Evolutionary conservation across 2,888 invertebrate species (phyloP).

Genomic region (Cheilosia vulpina): DNA sequence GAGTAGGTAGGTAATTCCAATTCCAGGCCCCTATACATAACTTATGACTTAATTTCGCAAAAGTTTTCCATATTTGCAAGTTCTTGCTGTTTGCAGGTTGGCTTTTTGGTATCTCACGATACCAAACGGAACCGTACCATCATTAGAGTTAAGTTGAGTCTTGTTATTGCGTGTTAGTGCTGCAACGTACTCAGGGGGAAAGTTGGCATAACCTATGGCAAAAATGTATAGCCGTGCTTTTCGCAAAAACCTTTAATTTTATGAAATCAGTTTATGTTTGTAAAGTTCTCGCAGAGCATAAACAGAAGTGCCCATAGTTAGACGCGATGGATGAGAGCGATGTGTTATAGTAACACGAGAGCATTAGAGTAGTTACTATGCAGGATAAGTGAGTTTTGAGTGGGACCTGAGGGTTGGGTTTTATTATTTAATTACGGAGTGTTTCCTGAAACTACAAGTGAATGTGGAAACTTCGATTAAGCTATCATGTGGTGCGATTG

Average conservation of each 20-base stretch:
- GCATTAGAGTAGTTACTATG: too few relatives aligned
- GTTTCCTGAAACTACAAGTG: too few relatives aligned
- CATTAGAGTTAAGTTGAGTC: constrained; percentile 17
- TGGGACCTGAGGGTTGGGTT: too few relatives aligned
- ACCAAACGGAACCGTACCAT: constrained; percentile 12
- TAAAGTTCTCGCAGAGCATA: neutral
- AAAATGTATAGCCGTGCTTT: constrained; percentile 19
- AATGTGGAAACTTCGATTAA: too few relatives aligned
- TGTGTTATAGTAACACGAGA: too few relatives aligned
- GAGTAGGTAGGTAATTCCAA: constrained; percentile 29
- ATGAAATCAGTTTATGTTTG: constrained; percentile 37
- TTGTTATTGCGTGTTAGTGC: constrained; percentile 6
- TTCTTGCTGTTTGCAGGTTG: constrained; percentile 41
- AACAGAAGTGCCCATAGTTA: too few relatives aligned
- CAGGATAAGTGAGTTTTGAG: too few relatives aligned
- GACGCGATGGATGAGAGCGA: too few relatives aligned
- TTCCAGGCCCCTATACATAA: constrained; percentile 21
- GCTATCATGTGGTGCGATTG: too few relatives aligned
- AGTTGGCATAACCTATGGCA: neutral
- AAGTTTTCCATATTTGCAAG: constrained; percentile 50
- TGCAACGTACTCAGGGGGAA: neutral
- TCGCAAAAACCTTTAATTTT: constrained; percentile 24
- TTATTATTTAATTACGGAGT: too few relatives aligned
- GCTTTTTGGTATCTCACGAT: constrained; percentile 27
- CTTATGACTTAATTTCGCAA: constrained; percentile 65